Evolutionary conservation across 2,797 vertebrate genomes (phyloP).

Genomic region (Anolis apletophallus): DNA sequence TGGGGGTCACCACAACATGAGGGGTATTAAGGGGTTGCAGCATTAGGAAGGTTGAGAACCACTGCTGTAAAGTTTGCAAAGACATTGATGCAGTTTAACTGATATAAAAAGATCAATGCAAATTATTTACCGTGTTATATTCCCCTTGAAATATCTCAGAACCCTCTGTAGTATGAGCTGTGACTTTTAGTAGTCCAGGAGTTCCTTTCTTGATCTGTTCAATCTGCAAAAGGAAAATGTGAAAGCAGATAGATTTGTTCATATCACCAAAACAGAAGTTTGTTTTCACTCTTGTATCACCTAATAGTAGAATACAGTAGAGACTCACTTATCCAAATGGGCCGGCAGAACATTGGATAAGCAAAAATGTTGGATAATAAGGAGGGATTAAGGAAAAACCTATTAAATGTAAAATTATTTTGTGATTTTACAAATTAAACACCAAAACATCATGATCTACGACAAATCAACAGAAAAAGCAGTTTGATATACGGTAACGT

Average conservation of each 20-base stretch:
- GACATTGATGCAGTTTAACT: neutral
- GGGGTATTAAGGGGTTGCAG: too few relatives aligned
- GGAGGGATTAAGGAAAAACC: too few relatives aligned
- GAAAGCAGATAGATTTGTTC: neutral
- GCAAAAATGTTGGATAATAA: too few relatives aligned
- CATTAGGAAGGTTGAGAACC: too few relatives aligned
- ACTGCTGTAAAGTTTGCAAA: neutral
- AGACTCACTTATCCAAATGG: too few relatives aligned
- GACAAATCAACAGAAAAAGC: too few relatives aligned
- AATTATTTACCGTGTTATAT: constrained; percentile 83
- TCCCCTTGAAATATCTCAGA: constrained; percentile 73
- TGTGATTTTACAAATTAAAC: too few relatives aligned
- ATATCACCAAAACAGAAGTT: neutral
- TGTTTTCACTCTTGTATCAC: neutral
- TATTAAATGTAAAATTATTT: too few relatives aligned
- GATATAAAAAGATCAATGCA: neutral
- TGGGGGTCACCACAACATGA: too few relatives aligned
- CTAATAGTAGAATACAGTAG: neutral
- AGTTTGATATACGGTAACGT: too few relatives aligned
- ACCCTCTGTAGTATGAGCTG: constrained; percentile 68
- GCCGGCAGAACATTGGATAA: too few relatives aligned
- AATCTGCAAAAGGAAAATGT: constrained; percentile 73
- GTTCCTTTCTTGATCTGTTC: constrained; percentile 78
- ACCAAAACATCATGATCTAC: too few relatives aligned
- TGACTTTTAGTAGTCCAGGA: constrained; percentile 78